Conservation (phyloP, 2,113 vertebrate species). For the Megaceryle torquata region DNA sequence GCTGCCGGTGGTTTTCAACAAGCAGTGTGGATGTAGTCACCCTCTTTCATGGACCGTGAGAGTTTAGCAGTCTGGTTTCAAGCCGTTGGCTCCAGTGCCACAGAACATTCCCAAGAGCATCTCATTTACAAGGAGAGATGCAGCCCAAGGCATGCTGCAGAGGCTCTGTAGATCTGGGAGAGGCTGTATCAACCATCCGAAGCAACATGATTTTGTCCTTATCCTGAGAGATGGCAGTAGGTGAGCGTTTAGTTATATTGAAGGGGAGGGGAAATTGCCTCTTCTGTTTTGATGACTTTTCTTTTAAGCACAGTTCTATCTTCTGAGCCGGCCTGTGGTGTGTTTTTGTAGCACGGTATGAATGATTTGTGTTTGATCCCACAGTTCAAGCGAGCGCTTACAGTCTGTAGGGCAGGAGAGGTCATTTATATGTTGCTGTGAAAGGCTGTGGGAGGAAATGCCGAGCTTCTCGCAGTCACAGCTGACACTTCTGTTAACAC, state of each 20-base stretch:
- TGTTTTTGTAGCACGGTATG: not conserved
- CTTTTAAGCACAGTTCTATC: not conserved
- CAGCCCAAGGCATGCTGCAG: rapidly evolving
- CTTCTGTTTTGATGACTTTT: not conserved
- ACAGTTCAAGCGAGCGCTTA: not conserved
- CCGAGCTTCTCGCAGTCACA: not conserved
- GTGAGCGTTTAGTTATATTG: not conserved
- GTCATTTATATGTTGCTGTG: not conserved
- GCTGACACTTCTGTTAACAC: not conserved
- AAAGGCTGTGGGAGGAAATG: not conserved
- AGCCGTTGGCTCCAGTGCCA: not conserved
- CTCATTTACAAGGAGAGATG: not conserved
- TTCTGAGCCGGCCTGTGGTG: not conserved
- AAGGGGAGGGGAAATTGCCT: not conserved
- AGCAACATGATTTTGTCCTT: not conserved
- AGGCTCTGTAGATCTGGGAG: not conserved
- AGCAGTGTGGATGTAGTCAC: not conserved
- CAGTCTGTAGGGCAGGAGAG: not conserved
- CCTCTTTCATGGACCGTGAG: not conserved
- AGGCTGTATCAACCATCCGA: not conserved
- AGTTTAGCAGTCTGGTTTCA: not conserved
- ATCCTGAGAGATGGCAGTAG: not conserved
- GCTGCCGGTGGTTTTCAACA: not conserved
- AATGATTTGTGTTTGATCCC: constrained; percentile 24
- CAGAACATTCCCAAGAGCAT: not conserved